A percentile compares a stretch with the other conserved stretches of the same genome.
Evolutionary conservation across 2,797 vertebrate genomes (phyloP).

Genomic region (Sebastes kiyomatsui): DNA sequence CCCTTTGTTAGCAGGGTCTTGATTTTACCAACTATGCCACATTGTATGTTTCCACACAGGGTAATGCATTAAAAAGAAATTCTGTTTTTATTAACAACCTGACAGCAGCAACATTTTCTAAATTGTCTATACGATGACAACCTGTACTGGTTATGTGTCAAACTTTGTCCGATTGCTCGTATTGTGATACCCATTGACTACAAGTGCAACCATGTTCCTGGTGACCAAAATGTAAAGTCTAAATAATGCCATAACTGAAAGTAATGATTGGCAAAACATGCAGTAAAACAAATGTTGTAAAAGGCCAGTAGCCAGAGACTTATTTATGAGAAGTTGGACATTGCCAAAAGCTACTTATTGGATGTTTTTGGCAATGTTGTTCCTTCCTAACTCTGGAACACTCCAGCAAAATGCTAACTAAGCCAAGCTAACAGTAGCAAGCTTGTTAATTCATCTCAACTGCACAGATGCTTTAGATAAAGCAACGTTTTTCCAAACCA

Average conservation of each 20-base stretch:
- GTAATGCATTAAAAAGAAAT: slow-evolving; percentile 73
- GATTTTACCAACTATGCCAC: slow-evolving; percentile 86
- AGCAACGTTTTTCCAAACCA: not conserved
- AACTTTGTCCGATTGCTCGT: not conserved
- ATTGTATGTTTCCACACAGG: slow-evolving; percentile 85
- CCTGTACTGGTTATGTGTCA: not conserved
- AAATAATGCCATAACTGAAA: not conserved
- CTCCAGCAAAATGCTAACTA: not conserved
- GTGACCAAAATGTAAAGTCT: not conserved
- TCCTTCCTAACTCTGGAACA: not conserved
- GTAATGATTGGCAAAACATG: not conserved
- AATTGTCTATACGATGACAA: not conserved
- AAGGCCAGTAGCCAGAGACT: not conserved
- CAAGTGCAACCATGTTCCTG: not conserved
- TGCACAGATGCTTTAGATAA: not conserved
- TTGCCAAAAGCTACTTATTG: not conserved
- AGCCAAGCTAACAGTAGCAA: not conserved
- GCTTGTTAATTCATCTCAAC: not conserved
- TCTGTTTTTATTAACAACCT: not conserved
- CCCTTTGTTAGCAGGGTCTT: slow-evolving; percentile 87
- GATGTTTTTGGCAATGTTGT: not conserved
- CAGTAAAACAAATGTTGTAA: not conserved
- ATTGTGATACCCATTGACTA: not conserved
- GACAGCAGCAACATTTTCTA: not conserved
- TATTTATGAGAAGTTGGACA: not conserved